phyloP scores from a whole-genome alignment of 2,113 vertebrate species.

The Oxyruncus cristatus region DNA sequence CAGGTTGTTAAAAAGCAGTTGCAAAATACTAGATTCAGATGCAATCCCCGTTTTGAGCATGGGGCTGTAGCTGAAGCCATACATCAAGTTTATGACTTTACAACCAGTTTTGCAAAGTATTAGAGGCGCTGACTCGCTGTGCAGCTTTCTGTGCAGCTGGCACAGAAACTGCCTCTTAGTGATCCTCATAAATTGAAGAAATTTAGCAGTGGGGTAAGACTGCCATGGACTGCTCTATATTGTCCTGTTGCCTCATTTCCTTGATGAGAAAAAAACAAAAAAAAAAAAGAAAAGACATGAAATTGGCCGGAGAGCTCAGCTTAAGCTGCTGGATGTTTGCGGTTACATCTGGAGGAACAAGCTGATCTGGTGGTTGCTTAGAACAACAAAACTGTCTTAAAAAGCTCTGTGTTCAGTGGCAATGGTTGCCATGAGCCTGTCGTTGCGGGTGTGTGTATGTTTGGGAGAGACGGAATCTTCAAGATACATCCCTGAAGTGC shows the following conservation, averaged over 20 bases:
- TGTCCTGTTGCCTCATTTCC: conserved; percentile 12
- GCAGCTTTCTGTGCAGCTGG: neutral
- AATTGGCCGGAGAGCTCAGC: neutral
- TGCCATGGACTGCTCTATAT: neutral
- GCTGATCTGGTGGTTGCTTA: conserved; percentile 20
- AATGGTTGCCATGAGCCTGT: neutral
- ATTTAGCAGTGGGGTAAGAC: neutral
- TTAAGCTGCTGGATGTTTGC: neutral
- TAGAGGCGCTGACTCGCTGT: neutral
- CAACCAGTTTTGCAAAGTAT: neutral
- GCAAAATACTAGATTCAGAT: conserved; percentile 17
- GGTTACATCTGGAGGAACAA: conserved; percentile 36
- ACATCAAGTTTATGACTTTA: neutral
- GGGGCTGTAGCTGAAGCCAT: neutral
- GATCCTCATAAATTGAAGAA: neutral
- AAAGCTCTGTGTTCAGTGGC: neutral
- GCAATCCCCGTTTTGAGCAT: neutral
- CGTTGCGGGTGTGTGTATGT: neutral
- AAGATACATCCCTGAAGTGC: neutral
- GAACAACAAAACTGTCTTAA: conserved; percentile 6
- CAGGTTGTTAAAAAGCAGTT: conserved; percentile 45
- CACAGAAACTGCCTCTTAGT: neutral
- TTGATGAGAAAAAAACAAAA: neutral
- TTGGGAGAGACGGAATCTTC: neutral
- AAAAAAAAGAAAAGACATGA: neutral